Percentiles rank a stretch among this genome's conserved stretches.
Conservation (phyloP, 2,888 invertebrate species). For the Agapostemon virescens region DNA sequence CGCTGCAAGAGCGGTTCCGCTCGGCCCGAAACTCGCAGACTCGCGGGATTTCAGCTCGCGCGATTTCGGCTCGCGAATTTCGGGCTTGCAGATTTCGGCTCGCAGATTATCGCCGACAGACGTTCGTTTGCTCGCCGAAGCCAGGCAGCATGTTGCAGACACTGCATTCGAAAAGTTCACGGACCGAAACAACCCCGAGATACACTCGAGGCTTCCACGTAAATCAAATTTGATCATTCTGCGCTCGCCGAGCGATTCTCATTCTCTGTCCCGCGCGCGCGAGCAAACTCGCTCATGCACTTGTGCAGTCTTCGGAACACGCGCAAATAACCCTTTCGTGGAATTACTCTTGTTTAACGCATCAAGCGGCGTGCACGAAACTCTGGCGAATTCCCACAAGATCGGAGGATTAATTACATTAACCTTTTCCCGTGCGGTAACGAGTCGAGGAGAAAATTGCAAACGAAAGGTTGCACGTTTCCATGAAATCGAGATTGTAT, state of each 20-base stretch:
- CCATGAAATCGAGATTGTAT: not conserved
- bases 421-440: not conserved
- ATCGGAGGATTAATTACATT: not conserved
- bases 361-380: not conserved
- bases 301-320: not conserved
- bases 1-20: conserved; percentile 1
- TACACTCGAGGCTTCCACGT: not conserved
- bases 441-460: not conserved
- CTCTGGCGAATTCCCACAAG: not conserved
- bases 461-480: not conserved
- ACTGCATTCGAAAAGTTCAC: not conserved
- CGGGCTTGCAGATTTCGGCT: conserved; percentile 13
- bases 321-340: conserved; percentile 1
- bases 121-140: not conserved
- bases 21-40: too few relatives aligned
- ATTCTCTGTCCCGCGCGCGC: not conserved
- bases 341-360: conserved; percentile 3
- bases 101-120: not conserved
- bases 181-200: not conserved
- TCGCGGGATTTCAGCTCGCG: too few relatives aligned
- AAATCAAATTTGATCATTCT: conserved; percentile 7
- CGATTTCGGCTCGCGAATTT: too few relatives aligned
- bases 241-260: not conserved
- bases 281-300: too few relatives aligned
- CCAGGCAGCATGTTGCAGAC: not conserved